Percentiles rank a stretch among this genome's conserved stretches.
These are phyloP conservation scores for Carlito syrichta DNA, from an alignment of 2,113 vertebrate genomes.

Conservation along the genomic window DNA sequence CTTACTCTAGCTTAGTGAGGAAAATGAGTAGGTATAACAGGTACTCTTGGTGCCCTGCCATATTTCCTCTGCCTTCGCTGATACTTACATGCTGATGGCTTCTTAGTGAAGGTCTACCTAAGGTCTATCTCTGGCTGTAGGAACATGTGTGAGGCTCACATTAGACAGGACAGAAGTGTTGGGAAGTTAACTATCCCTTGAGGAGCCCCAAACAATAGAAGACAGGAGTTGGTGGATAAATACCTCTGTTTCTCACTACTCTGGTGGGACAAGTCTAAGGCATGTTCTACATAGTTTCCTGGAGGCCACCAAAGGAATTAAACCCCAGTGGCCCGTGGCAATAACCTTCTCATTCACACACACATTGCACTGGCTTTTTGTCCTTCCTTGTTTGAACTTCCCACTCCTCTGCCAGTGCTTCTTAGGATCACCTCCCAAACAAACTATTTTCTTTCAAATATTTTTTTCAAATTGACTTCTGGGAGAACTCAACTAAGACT, in stretches of 20 bases:
- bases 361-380: not conserved
- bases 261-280: not conserved
- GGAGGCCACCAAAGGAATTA: not conserved
- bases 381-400: not conserved
- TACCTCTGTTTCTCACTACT: not conserved
- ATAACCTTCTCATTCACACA: rapidly evolving
- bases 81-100: not conserved
- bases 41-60: no score
- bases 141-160: no score
- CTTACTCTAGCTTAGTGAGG: not conserved
- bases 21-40: not conserved
- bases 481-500: not conserved
- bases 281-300: no score
- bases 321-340: not conserved
- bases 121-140: not conserved
- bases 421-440: not conserved
- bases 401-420: not conserved
- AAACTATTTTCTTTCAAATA: not conserved
- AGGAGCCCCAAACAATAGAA: not conserved
- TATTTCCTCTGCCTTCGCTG: not conserved
- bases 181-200: not conserved
- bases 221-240: not conserved
- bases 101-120: not conserved
- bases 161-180: not conserved
- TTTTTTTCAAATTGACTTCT: not conserved